Evolutionary conservation across 2,888 invertebrate species (phyloP), one percentile per base, ranked within the genome.

Genomic region (Tipula vernalis): DNA sequence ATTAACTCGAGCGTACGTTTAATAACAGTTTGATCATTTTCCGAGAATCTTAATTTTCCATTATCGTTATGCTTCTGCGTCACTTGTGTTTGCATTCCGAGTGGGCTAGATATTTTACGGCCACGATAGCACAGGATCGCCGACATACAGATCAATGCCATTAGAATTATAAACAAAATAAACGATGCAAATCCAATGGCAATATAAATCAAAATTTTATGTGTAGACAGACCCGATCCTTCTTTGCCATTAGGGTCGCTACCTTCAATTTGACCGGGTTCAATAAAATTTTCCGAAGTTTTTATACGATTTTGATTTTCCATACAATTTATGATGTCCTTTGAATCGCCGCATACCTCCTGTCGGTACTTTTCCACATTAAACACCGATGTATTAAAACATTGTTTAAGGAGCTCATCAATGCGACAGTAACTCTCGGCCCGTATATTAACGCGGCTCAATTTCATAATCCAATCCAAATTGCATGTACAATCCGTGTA

Each of bases 361-460:
- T 90, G 89, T 36, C 89, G 88, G 87, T 90, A 92, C 47, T 90
- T 90, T 4, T 90, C 89, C 5, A 90, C 88, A 87, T 91, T 90
- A 84, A 91, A 89, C 3, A 89, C 88, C 36, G 87, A 89, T 3
- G 89, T 89, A 86, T 91, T 91, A 41, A 91, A 90, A 87, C 92
- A 92, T 3, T 87, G 87, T 3, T 88, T 87, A 57, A 91, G 86
- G 0, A 88, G 88, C 15, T 89, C 87, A 44, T 89, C 89, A 4
- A 91, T 88, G 3, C 88, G 89, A 86, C 92, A 92, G 86, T 91
- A 90, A 10, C 89, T 89, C 87, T 91, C 90, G 2, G 47, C 89
- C 89, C n/a, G 91, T 87, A 88, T 91, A 39, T 86, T 57, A 2
- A 86, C 91, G 28, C 89, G 89, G 42, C 90, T 90, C 3, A 91